Base-by-base conservation (phyloP, 1,140 invertebrate genomes). In the Tribolium castaneum region DNA sequence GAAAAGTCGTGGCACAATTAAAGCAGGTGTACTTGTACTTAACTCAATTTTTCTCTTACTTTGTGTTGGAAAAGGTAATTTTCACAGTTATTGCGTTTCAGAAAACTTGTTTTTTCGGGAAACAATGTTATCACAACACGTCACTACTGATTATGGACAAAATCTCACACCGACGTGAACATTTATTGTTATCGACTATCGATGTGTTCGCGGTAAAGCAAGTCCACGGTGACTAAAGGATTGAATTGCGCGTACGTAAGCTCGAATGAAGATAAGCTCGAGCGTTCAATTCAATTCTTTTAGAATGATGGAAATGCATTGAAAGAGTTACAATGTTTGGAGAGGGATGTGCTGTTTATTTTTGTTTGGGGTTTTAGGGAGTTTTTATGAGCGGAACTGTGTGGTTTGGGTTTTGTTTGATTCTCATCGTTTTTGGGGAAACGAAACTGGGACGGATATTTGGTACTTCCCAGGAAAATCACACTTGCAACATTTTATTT, bases 181-280 rank as follows among this genome's bases (percentile, higher is more conserved):
- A 35, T 66, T 66, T 66, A 66, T 66, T 66, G n/a, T 35, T 66
- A 66, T 66, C 59, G 59, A 35, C 25, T 66, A 66, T 66, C 59
- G 59, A 66, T 66, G 59, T 66, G 59, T 66, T 66, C 30, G 59
- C 59, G 59, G 25, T 35, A 66, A 30, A 66, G 30, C 59, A 30
- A 9, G 59, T 30, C 10, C 19, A 19, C 10, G 6, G 59, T 66
- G 30, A 66, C 59, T 66, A 66, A 66, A 66, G 25, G 25, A 66
- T 35, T 35, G 59, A 30, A 66, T 66, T 66, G 59, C 59, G 59
- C 59, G 59, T 35, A 22, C 14, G 59, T 66, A 66, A 66, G 59
- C 59, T 66, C 59, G 5, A 14, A 5, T 25, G 19, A 19, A 12
- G 59, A 35, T 35, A 35, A 34, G 59, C 25, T 39, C 30, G n/a